A percentile compares a stretch with the other conserved stretches of the same genome.
Conservation (phyloP, 2,797 vertebrate species). For the Coluber constrictor region DNA sequence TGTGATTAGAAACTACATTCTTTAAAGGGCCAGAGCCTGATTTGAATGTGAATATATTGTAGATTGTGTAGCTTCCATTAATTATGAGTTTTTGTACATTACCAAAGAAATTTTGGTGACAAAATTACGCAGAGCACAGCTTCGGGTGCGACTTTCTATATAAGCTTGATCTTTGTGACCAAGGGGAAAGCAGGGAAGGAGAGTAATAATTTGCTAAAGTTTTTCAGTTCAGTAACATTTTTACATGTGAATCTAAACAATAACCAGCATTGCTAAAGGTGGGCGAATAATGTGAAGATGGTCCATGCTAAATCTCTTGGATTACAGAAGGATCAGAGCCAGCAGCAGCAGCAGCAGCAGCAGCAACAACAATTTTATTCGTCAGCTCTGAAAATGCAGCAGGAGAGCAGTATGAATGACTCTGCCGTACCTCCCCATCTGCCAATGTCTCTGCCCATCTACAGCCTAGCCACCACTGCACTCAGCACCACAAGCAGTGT, state of each 20-base stretch:
- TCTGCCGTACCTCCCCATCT: constrained; percentile 63
- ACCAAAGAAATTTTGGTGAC: not conserved
- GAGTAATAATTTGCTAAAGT: not conserved
- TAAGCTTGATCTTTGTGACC: not conserved
- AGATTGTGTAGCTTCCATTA: not conserved
- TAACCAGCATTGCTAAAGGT: not conserved
- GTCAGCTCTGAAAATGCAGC: constrained; percentile 53
- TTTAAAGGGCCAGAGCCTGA: not conserved
- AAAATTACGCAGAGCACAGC: not conserved
- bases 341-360: constrained; percentile 78
- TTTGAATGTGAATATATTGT: not conserved
- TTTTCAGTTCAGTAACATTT: not conserved
- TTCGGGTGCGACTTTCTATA: not conserved
- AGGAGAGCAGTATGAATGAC: constrained; percentile 50
- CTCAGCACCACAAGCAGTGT: constrained; percentile 74
- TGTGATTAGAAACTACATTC: not conserved
- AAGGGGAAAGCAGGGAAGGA: not conserved
- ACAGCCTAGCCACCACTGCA: constrained; percentile 73
- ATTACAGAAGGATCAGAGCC: constrained; percentile 73
- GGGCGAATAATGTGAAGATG: not conserved
- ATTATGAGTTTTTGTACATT: not conserved
- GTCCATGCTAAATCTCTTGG: constrained; percentile 48
- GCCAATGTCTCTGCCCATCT: constrained; percentile 66
- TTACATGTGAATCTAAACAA: too few relatives aligned
- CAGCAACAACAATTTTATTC: constrained; percentile 69